Conservation (phyloP, 2,888 invertebrate species). For the Herminia tarsipennalis region DNA sequence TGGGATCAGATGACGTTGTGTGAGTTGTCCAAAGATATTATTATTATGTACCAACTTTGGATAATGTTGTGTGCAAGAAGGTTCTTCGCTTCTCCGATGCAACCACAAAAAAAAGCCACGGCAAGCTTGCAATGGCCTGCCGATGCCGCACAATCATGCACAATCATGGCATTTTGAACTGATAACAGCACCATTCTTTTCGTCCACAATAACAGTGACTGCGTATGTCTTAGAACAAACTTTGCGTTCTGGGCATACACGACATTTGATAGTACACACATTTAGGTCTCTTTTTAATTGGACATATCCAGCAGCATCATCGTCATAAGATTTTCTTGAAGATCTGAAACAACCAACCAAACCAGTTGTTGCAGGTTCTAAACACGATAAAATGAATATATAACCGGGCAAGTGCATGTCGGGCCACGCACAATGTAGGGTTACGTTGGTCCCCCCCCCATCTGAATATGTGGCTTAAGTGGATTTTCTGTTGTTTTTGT, state of each 20-base stretch:
- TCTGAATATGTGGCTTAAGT: too few relatives aligned
- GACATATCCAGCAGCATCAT: conserved; percentile 1
- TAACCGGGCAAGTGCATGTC: too few relatives aligned
- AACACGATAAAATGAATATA: too few relatives aligned
- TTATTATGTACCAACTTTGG: background rate
- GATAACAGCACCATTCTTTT: background rate
- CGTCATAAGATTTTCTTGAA: background rate
- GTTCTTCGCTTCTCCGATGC: conserved; percentile 9
- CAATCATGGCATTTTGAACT: conserved; percentile 1
- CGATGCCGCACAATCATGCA: conserved; percentile 1
- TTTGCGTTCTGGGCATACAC: background rate
- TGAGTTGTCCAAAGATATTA: background rate
- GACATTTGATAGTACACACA: background rate
- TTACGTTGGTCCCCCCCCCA: too few relatives aligned
- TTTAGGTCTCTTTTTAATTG: conserved; percentile 7
- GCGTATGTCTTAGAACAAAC: background rate
- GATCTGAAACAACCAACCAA: too few relatives aligned
- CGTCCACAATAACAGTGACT: background rate
- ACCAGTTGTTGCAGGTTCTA: too few relatives aligned
- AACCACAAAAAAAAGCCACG: conserved; percentile 8
- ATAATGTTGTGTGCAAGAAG: conserved; percentile 1
- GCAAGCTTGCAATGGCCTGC: conserved; percentile 3
- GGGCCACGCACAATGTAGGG: too few relatives aligned
- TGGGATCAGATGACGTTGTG: too few relatives aligned
- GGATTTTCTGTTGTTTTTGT: too few relatives aligned